A percentile compares a stretch with the other conserved stretches of the same genome.
phyloP scores from a whole-genome alignment of 2,113 vertebrate species.

The Calyptommatus sinebrachiatus region DNA sequence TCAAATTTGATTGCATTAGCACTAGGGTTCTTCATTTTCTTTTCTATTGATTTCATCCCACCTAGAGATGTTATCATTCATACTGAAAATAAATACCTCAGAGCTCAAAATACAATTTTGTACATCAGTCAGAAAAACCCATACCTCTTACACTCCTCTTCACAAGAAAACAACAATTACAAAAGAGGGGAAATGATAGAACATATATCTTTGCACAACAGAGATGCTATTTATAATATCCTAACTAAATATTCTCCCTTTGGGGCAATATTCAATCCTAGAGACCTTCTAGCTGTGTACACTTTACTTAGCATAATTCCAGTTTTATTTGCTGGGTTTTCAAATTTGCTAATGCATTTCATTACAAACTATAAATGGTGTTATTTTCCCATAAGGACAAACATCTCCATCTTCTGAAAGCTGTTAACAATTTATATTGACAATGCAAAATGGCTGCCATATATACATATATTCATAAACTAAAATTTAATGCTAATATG shows the following conservation, averaged over 20 bases:
- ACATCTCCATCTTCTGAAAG: conserved; percentile 31
- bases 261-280: conserved; percentile 41
- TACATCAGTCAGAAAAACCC: background rate
- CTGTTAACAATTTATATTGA: conserved; percentile 7
- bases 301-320: conserved; percentile 13
- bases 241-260: conserved; percentile 37
- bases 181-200: background rate
- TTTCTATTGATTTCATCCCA: background rate
- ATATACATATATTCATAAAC: background rate
- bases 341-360: conserved; percentile 36
- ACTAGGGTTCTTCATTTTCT: background rate
- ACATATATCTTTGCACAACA: background rate
- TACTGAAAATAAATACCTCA: background rate
- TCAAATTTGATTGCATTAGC: background rate
- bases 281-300: conserved; percentile 24
- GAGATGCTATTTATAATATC: conserved; percentile 27
- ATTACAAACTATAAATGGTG: conserved; percentile 1
- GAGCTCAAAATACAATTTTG: background rate
- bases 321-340: conserved; percentile 42
- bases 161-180: background rate
- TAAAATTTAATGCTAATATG: background rate
- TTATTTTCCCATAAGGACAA: conserved; percentile 37
- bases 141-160: background rate
- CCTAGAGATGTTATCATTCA: background rate
- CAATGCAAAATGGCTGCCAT: background rate